Base-by-base conservation (phyloP, 2,888 invertebrate species). In the Stictocephala bisonia region DNA sequence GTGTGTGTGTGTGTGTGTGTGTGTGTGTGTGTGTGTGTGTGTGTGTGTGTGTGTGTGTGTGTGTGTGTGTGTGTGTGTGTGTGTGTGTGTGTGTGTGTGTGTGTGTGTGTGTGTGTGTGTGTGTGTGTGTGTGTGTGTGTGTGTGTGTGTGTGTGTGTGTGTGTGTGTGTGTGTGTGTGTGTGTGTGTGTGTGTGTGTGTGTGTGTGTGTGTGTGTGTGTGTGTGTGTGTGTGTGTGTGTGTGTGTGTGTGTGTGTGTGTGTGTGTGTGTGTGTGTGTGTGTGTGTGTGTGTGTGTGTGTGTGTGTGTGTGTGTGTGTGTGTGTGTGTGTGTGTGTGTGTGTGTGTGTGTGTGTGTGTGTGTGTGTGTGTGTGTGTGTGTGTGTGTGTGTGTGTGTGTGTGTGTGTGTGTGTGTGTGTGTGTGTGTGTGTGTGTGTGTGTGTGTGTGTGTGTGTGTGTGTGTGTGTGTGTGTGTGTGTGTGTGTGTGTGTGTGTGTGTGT, bases 1-100 rank as follows among this genome's bases (percentile, higher is more conserved):
- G 41, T 41, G 41, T 41, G 41, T 41, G 41, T 41, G 41, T 41
- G 41, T 41, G 41, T 41, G 41, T 41, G 41, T 41, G 41, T 41
- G 41, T 41, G 41, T 41, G 41, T 41, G 41, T 41, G 41, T 41
- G 41, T 41, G 41, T 41, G 41, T 41, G 41, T 41, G 41, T 41
- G 41, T 41, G 41, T 41, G 41, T 41, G 41, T 41, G 41, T 41
- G 41, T 41, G 41, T 41, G 41, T 41, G 41, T 41, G 41, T 41
- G 41, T 41, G 41, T 41, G 41, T 41, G 41, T 41, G 41, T 41
- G 41, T 41, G 41, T 41, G 41, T 41, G 41, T 41, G 41, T 41
- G 41, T 41, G 41, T 41, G 41, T 41, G 41, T 41, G 41, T 41
- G 41, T 41, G 41, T 41, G 41, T 41, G 41, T 41, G 41, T 41